Conservation (phyloP, 2,888 invertebrate species). For the Tetropium fuscum region DNA sequence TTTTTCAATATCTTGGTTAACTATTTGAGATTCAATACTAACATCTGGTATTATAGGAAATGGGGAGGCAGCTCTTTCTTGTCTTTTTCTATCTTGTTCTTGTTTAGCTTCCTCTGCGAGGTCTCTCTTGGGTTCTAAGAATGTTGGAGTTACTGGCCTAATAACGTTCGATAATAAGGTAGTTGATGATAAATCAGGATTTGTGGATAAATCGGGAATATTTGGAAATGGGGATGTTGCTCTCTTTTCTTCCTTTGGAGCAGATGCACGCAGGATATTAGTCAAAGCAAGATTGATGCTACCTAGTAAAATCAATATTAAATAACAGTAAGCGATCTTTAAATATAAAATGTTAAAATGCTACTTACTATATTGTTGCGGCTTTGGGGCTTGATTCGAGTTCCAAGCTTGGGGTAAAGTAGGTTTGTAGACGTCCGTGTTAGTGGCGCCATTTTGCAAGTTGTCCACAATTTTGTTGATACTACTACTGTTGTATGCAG, state of each 20-base stretch:
- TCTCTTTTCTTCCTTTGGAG: constrained; percentile 39
- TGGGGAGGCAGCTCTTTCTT: constrained; percentile 48
- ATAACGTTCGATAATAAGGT: constrained; percentile 25
- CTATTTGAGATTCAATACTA: constrained; percentile 44
- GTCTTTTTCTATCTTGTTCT: constrained; percentile 33
- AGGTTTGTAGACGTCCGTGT: constrained; percentile 67
- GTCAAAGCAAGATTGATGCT: constrained; percentile 55
- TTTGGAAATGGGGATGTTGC: constrained; percentile 53
- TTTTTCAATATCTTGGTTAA: constrained; percentile 44
- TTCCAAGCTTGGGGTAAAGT: constrained; percentile 68
- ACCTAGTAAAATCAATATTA: too few relatives aligned
- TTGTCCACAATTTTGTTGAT: constrained; percentile 64
- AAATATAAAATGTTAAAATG: background rate
- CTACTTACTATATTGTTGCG: constrained; percentile 62
- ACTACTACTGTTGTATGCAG: constrained; percentile 64
- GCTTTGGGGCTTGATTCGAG: constrained; percentile 50
- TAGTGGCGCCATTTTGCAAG: constrained; percentile 60
- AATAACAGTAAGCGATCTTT: too few relatives aligned
- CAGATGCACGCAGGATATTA: constrained; percentile 49
- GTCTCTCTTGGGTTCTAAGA: constrained; percentile 43
- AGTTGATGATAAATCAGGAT: constrained; percentile 41
- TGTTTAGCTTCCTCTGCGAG: constrained; percentile 31
- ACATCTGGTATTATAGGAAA: constrained; percentile 56
- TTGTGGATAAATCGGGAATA: constrained; percentile 54
- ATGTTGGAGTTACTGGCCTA: constrained; percentile 46